Conservation (phyloP, 2,888 invertebrate species). For the Dryobota labecula region DNA sequence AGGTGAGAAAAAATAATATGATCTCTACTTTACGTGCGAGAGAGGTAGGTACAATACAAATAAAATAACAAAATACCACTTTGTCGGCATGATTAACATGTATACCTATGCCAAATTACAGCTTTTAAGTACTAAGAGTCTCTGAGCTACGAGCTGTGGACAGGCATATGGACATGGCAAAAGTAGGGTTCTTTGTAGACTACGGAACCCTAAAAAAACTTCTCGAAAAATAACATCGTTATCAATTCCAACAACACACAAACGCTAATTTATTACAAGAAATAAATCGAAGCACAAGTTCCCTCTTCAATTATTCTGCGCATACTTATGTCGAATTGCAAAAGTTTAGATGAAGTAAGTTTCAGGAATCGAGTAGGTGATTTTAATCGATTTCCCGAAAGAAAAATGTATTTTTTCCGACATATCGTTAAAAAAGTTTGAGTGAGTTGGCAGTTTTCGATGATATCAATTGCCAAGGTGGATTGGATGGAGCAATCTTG, state of each 20-base stretch:
- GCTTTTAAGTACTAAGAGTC: too few relatives aligned
- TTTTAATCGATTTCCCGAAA: conserved; percentile 59
- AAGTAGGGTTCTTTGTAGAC: too few relatives aligned
- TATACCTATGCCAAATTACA: too few relatives aligned
- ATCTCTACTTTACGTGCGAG: too few relatives aligned
- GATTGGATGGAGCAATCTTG: conserved; percentile 25
- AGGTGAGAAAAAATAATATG: too few relatives aligned
- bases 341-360: conserved; percentile 54
- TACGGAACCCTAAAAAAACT: conserved; percentile 14
- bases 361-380: conserved; percentile 46
- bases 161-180: too few relatives aligned
- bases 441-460: conserved; percentile 51
- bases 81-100: too few relatives aligned
- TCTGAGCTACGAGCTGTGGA: too few relatives aligned
- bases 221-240: conserved; percentile 37
- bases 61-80: too few relatives aligned
- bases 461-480: conserved; percentile 47
- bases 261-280: conserved; percentile 41
- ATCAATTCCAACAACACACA: conserved; percentile 38
- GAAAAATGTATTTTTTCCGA: conserved; percentile 56
- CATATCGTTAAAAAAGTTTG: conserved; percentile 57
- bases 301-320: conserved; percentile 46
- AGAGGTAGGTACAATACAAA: too few relatives aligned
- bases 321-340: conserved; percentile 38
- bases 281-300: conserved; percentile 38